Percentiles rank a stretch among this genome's conserved stretches.
phyloP scores from a whole-genome alignment of 2,888 invertebrate species.

The Tortrix viridana region DNA sequence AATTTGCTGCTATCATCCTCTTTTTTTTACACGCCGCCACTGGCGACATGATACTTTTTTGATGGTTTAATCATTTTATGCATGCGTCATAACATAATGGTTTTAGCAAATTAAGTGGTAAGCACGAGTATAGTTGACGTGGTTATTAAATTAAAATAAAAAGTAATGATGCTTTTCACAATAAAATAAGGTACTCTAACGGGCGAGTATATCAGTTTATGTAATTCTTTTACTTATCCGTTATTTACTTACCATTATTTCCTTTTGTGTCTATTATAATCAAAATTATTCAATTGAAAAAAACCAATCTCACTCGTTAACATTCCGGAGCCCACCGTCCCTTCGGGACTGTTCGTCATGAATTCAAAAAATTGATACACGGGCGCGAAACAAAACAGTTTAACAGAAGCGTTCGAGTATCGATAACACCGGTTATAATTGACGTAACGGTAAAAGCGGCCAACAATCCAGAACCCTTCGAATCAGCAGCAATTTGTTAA shows the following conservation, averaged over 20 bases:
- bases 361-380: conserved; percentile 40
- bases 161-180: neutral
- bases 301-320: conserved; percentile 2
- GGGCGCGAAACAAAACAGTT: conserved; percentile 47
- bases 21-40: conserved; percentile 60
- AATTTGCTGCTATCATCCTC: conserved; percentile 58
- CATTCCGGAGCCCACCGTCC: conserved; percentile 2
- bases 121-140: conserved; percentile 10
- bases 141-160: conserved; percentile 13
- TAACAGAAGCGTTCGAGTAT: conserved; percentile 65
- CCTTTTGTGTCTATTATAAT: neutral
- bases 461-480: conserved; percentile 83
- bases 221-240: no score
- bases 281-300: neutral
- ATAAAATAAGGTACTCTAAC: neutral
- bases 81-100: conserved; percentile 51
- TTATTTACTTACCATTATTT: no score
- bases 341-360: conserved; percentile 17
- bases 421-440: conserved; percentile 77
- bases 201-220: no score
- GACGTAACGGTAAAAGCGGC: conserved; percentile 79
- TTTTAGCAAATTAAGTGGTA: conserved; percentile 55
- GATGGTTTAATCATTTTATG: conserved; percentile 73
- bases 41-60: conserved; percentile 67
- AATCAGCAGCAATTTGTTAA: conserved; percentile 85